phyloP scores from a whole-genome alignment of 2,797 vertebrate genomes.

The Otus scops region DNA sequence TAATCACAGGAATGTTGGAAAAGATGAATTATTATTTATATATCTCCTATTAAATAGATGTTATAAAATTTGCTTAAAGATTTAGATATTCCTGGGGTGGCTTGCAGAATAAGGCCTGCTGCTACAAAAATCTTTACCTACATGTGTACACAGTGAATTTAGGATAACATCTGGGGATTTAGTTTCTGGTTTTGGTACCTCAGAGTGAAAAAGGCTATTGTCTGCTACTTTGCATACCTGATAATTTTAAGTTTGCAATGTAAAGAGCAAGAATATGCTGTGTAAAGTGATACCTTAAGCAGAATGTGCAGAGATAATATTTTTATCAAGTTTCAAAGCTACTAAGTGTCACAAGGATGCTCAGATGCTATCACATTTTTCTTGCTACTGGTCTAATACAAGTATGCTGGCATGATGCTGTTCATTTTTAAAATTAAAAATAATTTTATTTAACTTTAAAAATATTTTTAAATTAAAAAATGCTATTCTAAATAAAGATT shows the following conservation, averaged over 20 bases:
- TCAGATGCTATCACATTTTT: not conserved
- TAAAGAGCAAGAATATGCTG: not conserved
- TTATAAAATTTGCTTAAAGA: not conserved
- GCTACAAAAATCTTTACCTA: not conserved
- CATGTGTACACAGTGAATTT: not conserved
- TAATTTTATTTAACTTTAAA: not conserved
- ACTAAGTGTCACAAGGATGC: not conserved
- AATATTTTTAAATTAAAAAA: not conserved
- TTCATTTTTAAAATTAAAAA: not conserved
- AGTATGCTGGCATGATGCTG: not conserved
- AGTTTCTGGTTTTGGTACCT: not conserved
- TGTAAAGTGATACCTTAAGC: not conserved
- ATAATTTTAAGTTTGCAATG: not conserved
- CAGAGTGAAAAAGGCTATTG: not conserved
- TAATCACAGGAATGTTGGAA: not conserved
- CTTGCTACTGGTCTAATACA: not conserved
- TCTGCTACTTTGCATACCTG: not conserved
- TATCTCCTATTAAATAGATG: not conserved
- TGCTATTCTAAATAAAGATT: not conserved
- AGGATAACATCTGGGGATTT: not conserved
- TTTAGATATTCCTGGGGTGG: not conserved
- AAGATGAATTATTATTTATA: not conserved
- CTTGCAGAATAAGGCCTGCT: not conserved
- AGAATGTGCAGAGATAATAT: not conserved
- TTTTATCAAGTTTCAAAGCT: no score